Base-by-base conservation (phyloP, 1,140 invertebrate genomes). In the Pseudomyrmex flavicornis region DNA sequence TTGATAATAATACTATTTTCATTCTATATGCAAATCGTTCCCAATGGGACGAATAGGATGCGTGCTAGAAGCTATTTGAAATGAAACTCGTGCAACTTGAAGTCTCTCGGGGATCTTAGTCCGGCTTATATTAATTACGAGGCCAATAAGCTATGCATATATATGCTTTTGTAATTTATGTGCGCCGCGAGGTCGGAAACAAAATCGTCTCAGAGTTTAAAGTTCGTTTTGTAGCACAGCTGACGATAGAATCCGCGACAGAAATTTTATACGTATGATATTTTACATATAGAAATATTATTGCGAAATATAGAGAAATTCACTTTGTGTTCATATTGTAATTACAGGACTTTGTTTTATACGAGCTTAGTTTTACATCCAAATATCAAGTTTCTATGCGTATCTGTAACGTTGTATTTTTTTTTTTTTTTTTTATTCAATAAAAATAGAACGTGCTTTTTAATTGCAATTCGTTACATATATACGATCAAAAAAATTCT, bases 31-130 rank as follows among this genome's bases (percentile, higher is more conserved):
- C 22, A 72, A 80, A 80, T 48, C 20, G 54, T 26, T 59, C 44
- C 12, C 66, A 35, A 35, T n/a, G 58, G 76, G 1, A 72, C 12
- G 44, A 69, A 26, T 68, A 56, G 26, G 12, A 68, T 26, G 17
- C 68, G 52, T 72, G 76, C 76, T 70, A 26, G 76, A 1, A 80
- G 56, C 76, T 80, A 61, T 80, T 80, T 80, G 76, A 80, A 80
- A 72, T 72, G 66, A 80, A 79, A 80, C 76, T 80, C 44, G 15
- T 10, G 22, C 54, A 72, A 80, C 66, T 80, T 80, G 46, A 80
- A 72, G 44, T 80, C 76, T 48, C 54, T 13, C n/a, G 76, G 8
- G 76, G 2, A 72, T 80, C 58, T 80, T 69, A 48, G 63, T 2
- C 20, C 54, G 44, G 44, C 7, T 80, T 80, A 72, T 80, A 80